Conservation (phyloP, 2,797 vertebrate genomes). For the Galago senegalensis region DNA sequence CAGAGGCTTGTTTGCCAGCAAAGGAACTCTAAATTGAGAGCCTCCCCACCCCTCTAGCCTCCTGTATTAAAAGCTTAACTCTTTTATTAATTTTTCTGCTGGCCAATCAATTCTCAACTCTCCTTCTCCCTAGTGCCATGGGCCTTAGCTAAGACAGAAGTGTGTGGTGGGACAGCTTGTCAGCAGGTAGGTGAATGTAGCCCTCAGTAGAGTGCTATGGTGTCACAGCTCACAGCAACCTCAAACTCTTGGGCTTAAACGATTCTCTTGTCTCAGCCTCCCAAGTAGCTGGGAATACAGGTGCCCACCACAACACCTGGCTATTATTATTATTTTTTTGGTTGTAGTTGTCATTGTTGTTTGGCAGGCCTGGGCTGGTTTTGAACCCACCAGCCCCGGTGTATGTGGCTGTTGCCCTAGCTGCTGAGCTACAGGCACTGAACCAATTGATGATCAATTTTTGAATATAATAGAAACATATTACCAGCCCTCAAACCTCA, state of each 20-base stretch:
- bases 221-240: too few species aligned
- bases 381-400: too few species aligned
- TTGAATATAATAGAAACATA: background rate
- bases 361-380: too few species aligned
- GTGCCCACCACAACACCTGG: too few species aligned
- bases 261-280: too few species aligned
- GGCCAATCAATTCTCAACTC: background rate
- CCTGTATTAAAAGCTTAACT: constrained; percentile 57
- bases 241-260: too few species aligned
- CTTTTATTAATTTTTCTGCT: constrained; percentile 28
- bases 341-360: too few species aligned
- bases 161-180: background rate
- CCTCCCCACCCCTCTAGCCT: background rate
- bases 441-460: background rate
- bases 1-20: constrained; percentile 57
- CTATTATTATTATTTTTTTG: too few species aligned
- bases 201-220: too few species aligned
- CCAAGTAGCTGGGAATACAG: too few species aligned
- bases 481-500: background rate
- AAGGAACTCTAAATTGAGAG: constrained; percentile 53
- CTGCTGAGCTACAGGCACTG: too few species aligned
- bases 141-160: background rate
- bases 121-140: background rate
- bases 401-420: too few species aligned
- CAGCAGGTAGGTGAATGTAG: background rate